Base-by-base conservation (phyloP, 2,797 vertebrate genomes). In the Siniperca scherzeri region DNA sequence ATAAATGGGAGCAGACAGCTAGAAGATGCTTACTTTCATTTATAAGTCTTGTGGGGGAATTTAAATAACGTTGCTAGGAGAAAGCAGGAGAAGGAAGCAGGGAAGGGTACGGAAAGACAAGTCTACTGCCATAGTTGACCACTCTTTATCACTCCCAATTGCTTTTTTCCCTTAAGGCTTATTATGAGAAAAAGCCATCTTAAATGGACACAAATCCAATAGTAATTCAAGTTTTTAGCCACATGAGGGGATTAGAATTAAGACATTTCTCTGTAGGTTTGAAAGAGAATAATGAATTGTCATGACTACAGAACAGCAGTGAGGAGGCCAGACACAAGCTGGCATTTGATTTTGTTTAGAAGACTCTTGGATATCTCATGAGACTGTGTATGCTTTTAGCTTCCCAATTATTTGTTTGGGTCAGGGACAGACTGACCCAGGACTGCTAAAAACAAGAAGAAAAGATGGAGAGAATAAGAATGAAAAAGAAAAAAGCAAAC, bases 211-310 rank as follows among this genome's bases (percentile, higher is more conserved):
- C 38, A 87, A 91, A 93, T 93, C 84, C 86, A 66, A 81, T 78
- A 88, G 76, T 87, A 70, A 84, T 89, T 92, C 66, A 87, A 82
- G 82, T 83, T 94, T 95, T 91, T 81, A 84, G 80, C 82, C 88
- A 85, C 82, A 82, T 66, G 82, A 73, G 75, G 77, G 80, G 85
- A 92, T 89, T 83, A 86, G 83, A 80, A 86, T 88, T 44, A 78
- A 89, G 70, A 72, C 2, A 74, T 68, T 33, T 88, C 85, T 88
- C 64, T 19, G 62, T 75, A 70, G 65, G 48, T 87, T 87, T 83
- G 57, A 88, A 90, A 79, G n/a, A 22, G 75, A 86, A 89, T 87
- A 87, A 86, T 76, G 56, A 77, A 82, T 73, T 27, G 46, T 87
- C 67, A 74, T 75, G 80, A 84, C 62, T 77, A 64, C 71, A 66